phyloP scores from a whole-genome alignment of 2,888 invertebrate genomes.

The Phymatocera aterrima region DNA sequence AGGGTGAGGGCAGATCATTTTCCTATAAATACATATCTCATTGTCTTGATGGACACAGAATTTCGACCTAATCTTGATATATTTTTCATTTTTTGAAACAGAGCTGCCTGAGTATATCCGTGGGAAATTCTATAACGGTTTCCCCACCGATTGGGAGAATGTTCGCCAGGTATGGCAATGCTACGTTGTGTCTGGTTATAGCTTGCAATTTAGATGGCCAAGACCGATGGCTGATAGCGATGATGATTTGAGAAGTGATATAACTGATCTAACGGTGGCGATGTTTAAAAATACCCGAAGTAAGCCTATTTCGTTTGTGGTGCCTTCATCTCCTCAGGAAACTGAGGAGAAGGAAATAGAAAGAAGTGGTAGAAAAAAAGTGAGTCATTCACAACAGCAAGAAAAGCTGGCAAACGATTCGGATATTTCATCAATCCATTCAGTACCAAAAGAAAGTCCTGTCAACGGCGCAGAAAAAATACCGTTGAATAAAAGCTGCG shows the following conservation, averaged over 20 bases:
- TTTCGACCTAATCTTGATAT: not conserved
- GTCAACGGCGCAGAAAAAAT: not conserved
- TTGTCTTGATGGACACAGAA: not conserved
- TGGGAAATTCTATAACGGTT: conserved; percentile 69
- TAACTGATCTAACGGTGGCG: conserved; percentile 57
- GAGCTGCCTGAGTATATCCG: conserved; percentile 67
- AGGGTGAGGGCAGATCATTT: conserved; percentile 55
- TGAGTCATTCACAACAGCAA: no score
- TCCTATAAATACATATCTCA: no score
- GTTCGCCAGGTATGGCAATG: conserved; percentile 66
- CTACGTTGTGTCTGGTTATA: conserved; percentile 58
- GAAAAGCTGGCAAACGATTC: not conserved
- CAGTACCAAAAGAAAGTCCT: not conserved
- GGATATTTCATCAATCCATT: not conserved
- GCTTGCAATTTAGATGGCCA: conserved; percentile 68
- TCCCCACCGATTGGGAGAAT: conserved; percentile 71
- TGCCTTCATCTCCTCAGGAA: not conserved
- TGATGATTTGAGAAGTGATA: conserved; percentile 65
- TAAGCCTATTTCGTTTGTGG: not conserved
- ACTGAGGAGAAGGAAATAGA: not conserved
- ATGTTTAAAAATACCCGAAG: not conserved
- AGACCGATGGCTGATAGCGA: conserved; percentile 67
- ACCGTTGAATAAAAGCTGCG: not conserved
- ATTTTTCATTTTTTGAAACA: conserved; percentile 48
- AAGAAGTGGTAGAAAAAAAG: not conserved